Base-by-base conservation (phyloP, 2,113 vertebrate genomes). In the rat (Rattus norvegicus) region DNA sequence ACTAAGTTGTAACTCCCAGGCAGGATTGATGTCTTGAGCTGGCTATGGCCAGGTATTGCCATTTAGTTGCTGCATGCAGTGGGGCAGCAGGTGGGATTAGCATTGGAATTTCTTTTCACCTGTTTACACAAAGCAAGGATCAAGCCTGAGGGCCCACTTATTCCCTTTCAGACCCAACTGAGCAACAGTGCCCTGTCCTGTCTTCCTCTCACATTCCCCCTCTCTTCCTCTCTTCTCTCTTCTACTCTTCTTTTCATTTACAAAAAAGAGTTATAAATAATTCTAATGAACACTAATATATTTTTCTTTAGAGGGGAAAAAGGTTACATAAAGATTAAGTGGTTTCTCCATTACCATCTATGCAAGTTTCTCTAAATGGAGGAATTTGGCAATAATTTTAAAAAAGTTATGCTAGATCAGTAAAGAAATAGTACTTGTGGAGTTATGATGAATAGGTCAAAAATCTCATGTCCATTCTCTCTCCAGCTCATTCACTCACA, bases 301-400 rank as follows among this genome's bases (percentile, higher is more conserved):
- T 89, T 95, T 96, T 52, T 54, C 30, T 79, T 16, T 54, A 30
- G 43, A 83, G 90, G 72, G 47, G 20, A 83, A 93, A 95, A 0
- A 36, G 47, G 47, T 43, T 61, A 67, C 52, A 6, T 28, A 88
- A 26, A 91, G 43, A 52, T 43, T 56, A 83, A 17, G 65, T 85
- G 70, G 19, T 10, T 24, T 36, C 72, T 16, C 47, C 17, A 26
- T 52, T 54, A 59, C 87, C 61, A 3, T 67, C 56, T 76, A 49
- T 26, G 80, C 39, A 26, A 59, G 52, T 2, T 88, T 93, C 75
- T 54, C 2, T 67, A 87, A 7, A 70, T 91, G 84, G 26, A 47
- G 1, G 3, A 20, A 22, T 92, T 54, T 39, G 39, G 26, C 67
- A 43, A 70, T 97, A 91, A 70, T 33, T 72, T 19, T 59, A 94